Conservation (phyloP, 2,113 vertebrate species). For the Brachyistius frenatus region DNA sequence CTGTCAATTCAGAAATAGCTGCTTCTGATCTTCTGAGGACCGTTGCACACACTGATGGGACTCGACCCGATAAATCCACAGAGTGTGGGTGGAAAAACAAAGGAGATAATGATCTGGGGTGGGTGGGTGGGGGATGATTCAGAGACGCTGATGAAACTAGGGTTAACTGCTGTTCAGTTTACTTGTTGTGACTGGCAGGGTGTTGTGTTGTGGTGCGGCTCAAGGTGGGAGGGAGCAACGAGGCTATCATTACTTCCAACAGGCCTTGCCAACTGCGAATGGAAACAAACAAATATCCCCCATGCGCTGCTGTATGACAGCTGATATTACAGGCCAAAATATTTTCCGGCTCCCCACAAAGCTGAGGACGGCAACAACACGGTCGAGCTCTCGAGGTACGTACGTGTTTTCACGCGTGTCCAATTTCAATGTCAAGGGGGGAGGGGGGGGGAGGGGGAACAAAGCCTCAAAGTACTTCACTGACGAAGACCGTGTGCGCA, state of each 20-base stretch:
- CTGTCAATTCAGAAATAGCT: constrained; percentile 73
- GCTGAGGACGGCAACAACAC: background rate
- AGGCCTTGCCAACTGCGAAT: background rate
- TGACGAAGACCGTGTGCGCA: background rate
- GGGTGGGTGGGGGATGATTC: constrained; percentile 31
- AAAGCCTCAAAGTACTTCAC: background rate
- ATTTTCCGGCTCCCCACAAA: background rate
- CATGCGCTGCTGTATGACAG: background rate
- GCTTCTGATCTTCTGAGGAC: constrained; percentile 78
- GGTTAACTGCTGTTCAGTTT: constrained; percentile 36
- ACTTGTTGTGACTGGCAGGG: constrained; percentile 14
- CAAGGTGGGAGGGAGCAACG: background rate
- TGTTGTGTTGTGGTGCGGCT: too few species aligned
- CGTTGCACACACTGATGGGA: constrained; percentile 56
- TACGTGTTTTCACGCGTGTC: background rate
- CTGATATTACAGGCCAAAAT: background rate
- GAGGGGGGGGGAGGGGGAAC: background rate
- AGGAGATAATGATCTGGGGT: constrained; percentile 61
- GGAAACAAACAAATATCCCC: constrained; percentile 34
- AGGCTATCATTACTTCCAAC: constrained; percentile 20
- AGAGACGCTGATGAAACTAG: constrained; percentile 38
- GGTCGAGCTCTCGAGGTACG: background rate
- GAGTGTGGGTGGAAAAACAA: constrained; percentile 53
- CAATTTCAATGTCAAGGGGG: too few species aligned
- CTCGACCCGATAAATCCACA: constrained; percentile 59